Percentiles rank a stretch among this genome's conserved stretches.
Evolutionary conservation across 1,140 invertebrate genomes (phyloP).

Genomic region (Anastatus disparis): DNA sequence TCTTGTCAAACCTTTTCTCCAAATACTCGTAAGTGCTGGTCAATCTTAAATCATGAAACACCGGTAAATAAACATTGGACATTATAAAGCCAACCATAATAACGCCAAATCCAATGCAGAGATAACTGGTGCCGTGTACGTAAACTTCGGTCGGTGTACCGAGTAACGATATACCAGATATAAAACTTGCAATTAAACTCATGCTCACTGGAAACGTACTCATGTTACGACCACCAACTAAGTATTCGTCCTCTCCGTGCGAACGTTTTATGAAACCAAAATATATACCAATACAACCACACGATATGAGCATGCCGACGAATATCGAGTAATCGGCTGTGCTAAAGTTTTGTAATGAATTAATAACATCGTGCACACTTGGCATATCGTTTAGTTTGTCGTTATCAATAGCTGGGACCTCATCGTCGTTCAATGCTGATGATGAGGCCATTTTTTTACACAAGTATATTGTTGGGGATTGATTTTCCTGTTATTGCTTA

Average conservation of each 20-base stretch:
- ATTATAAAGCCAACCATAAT: conserved; percentile 74
- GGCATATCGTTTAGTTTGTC: no score
- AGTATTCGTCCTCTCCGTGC: conserved; percentile 77
- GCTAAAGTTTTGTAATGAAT: conserved; percentile 74
- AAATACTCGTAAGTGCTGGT: conserved; percentile 90
- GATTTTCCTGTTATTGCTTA: no score
- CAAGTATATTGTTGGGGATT: no score
- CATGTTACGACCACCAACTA: conserved; percentile 88
- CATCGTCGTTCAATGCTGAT: no score
- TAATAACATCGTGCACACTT: conserved; percentile 70
- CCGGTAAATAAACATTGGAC: conserved; percentile 79
- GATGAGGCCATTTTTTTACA: neutral
- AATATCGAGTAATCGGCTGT: conserved; percentile 79
- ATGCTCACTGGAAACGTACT: conserved; percentile 81
- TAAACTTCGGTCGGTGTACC: conserved; percentile 89
- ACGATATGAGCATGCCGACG: conserved; percentile 76
- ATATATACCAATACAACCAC: conserved; percentile 80
- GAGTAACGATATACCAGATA: conserved; percentile 73
- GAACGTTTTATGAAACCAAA: conserved; percentile 80
- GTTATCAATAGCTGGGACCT: neutral
- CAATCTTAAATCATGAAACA: conserved; percentile 82
- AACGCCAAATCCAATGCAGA: conserved; percentile 72
- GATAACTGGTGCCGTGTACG: conserved; percentile 78
- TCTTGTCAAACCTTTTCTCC: conserved; percentile 79
- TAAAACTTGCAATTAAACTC: conserved; percentile 82